Percentiles rank a stretch among this genome's conserved stretches.
These are phyloP conservation scores for Sebastiscus albofasciatus DNA, from an alignment of 2,797 vertebrate genomes.

Conservation along the genomic window DNA sequence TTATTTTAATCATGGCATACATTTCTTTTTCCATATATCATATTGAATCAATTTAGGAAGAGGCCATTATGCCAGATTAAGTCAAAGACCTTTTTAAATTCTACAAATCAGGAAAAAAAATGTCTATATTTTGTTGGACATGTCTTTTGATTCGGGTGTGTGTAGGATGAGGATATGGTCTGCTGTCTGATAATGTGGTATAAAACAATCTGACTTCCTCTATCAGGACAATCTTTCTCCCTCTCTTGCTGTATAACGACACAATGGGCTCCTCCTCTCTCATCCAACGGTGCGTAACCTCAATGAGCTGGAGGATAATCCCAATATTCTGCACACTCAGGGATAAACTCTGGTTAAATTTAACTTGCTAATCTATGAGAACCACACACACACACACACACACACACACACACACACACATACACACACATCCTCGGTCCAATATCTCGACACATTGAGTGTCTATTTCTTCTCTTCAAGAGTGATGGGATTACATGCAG, in stretches of 20 bases:
- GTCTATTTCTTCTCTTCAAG: constrained; percentile 9
- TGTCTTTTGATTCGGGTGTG: background rate
- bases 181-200: background rate
- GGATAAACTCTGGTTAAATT: constrained; percentile 85
- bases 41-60: background rate
- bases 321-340: constrained; percentile 81
- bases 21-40: background rate
- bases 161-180: background rate
- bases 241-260: constrained; percentile 26
- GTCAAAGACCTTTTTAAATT: background rate
- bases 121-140: background rate
- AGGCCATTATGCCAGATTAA: background rate
- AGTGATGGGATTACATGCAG: constrained; percentile 23
- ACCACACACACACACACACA: constrained; percentile 16
- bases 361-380: constrained; percentile 83
- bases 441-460: constrained; percentile 8
- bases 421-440: background rate
- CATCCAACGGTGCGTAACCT: constrained; percentile 65
- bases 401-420: constrained; percentile 1
- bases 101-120: background rate
- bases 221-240: background rate
- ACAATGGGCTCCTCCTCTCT: constrained; percentile 54
- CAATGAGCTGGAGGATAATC: constrained; percentile 79
- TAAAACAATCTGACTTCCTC: constrained; percentile 4
- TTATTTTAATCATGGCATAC: background rate